Percentiles rank a stretch among this genome's conserved stretches.
phyloP scores from a whole-genome alignment of 2,888 invertebrate species.

The Alentia gelatinosa region DNA sequence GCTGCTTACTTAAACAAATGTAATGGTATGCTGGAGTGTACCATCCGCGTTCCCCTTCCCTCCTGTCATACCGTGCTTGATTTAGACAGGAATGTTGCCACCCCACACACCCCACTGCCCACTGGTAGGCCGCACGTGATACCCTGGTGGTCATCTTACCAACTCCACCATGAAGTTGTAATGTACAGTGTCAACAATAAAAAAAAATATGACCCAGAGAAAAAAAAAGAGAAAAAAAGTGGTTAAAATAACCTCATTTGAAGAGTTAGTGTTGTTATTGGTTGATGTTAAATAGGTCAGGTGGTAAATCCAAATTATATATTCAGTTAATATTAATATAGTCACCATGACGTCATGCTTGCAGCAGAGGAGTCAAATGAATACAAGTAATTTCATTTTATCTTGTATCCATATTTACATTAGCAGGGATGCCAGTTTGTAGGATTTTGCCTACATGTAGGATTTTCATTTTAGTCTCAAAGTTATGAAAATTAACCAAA shows the following conservation, averaged over 20 bases:
- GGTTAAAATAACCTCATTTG: background rate
- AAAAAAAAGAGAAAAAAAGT: conserved; percentile 1
- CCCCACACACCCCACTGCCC: background rate
- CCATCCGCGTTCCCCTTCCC: background rate
- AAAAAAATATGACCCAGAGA: conserved; percentile 25
- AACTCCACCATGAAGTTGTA: conserved; percentile 11
- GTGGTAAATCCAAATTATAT: too few species aligned
- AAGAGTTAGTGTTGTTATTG: background rate
- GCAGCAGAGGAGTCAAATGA: too few species aligned
- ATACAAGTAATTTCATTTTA: too few species aligned
- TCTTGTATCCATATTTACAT: too few species aligned
- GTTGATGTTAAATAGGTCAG: too few species aligned
- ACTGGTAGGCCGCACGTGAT: background rate
- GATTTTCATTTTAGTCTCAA: too few species aligned
- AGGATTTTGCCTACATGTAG: too few species aligned
- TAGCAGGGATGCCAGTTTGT: too few species aligned
- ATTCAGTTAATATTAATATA: too few species aligned
- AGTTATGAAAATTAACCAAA: too few species aligned
- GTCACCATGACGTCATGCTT: too few species aligned
- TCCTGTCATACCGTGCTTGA: background rate
- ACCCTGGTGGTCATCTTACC: background rate
- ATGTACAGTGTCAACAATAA: conserved; percentile 39
- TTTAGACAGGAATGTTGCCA: conserved; percentile 17
- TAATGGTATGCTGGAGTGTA: background rate
- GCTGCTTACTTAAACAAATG: background rate